phyloP scores from a whole-genome alignment of 1,140 invertebrate genomes.

The Goniozus legneri region DNA sequence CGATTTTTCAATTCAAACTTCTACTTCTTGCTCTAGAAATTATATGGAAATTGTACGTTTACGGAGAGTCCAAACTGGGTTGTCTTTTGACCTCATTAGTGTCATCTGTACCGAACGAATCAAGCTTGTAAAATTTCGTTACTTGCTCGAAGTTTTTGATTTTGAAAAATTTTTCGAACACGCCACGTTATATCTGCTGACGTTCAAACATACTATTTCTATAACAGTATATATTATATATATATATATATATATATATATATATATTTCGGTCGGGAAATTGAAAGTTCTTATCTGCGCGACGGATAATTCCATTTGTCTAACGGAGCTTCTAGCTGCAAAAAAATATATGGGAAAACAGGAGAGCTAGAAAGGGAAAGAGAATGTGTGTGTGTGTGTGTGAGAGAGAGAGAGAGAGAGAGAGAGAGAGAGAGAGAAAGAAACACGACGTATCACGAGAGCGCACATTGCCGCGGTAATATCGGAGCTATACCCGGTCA shows the following conservation, averaged over 20 bases:
- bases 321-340: neutral
- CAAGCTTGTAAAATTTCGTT: too few relatives aligned
- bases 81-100: too few relatives aligned
- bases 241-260: neutral
- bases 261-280: neutral
- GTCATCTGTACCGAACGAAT: too few relatives aligned
- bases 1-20: too few relatives aligned
- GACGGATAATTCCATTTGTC: neutral
- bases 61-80: too few relatives aligned
- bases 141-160: too few relatives aligned
- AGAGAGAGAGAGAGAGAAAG: constrained; percentile 11
- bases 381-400: neutral
- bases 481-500: constrained; percentile 17
- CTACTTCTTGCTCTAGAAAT: too few relatives aligned
- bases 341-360: neutral
- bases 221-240: neutral
- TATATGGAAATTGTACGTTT: too few relatives aligned
- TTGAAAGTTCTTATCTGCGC: neutral
- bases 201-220: too few relatives aligned
- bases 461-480: constrained; percentile 28
- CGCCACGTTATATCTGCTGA: too few relatives aligned
- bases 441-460: constrained; percentile 36
- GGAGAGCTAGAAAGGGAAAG: neutral
- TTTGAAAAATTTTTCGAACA: too few relatives aligned
- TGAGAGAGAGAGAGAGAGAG: constrained; percentile 9